Evolutionary conservation across 2,888 invertebrate genomes (phyloP), one percentile per base, ranked within the genome.

Genomic region (Agonopterix heracliana): DNA sequence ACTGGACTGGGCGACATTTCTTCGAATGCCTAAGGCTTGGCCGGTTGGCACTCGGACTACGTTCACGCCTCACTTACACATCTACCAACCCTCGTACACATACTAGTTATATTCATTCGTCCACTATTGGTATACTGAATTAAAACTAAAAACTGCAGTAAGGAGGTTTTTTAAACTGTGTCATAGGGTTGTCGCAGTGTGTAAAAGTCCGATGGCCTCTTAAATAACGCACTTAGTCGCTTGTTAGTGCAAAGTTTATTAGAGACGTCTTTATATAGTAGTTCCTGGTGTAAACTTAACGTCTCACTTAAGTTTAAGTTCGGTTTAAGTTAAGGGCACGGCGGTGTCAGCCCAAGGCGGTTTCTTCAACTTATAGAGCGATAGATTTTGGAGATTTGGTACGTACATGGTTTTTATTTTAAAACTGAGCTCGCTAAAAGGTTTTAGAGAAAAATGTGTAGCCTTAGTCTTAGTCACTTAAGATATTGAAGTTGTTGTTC

Each of bases 181-280:
- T 26, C 26, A 26, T n/a, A n/a, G n/a, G 38, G 9, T 3, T 38
- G 38, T 45, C 45, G 12, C 3, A 9, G 36, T 35, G 36, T 14
- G 45, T 14, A 35, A 34, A 34, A 9, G 10, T 14, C 26, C 41
- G 34, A 48, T 44, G 49, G 54, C 56, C 58, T 61, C 64, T 65
- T 66, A 69, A 71, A 66, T 69, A 73, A 72, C 66, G 60, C 65
- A 68, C 66, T 73, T 64, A 66, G 61, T 51, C 60, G 64, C 63
- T 62, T 61, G 72, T 70, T 67, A 66, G 57, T 48, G 53, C 55
- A 47, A 75, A 77, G 67, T 80, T 76, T 74, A 71, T 68, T 65
- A 63, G 66, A 66, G 65, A 59, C 62, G 63, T 64, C 60, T 66
- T 62, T 64, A 63, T 61, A 52, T 57, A 55, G 56, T 57, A 65